Conservation (phyloP, 92 coral and sea anemone species). For the Parazoanthus darwini region DNA sequence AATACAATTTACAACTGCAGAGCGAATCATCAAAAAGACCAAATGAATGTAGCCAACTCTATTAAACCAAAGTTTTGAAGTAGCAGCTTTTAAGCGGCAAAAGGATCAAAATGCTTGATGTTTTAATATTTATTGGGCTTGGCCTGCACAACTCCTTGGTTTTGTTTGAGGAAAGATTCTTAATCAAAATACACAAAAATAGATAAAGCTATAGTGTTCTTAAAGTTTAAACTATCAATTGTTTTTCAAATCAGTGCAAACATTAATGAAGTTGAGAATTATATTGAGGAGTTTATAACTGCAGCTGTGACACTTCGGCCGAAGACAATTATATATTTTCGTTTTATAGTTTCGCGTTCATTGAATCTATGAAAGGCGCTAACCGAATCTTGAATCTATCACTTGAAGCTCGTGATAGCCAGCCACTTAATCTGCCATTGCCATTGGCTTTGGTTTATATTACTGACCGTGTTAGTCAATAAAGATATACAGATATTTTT, state of each 20-base stretch:
- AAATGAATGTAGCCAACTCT: slow-evolving; percentile 5
- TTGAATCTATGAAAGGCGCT: slow-evolving; percentile 5
- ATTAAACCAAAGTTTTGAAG: slow-evolving; percentile 15
- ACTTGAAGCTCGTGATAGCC: not conserved
- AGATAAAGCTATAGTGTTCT: slow-evolving; percentile 17
- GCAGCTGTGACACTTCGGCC: slow-evolving; percentile 27
- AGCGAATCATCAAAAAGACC: slow-evolving; percentile 22
- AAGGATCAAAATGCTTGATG: not conserved
- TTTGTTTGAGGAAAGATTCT: not conserved
- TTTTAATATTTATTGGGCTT: not conserved
- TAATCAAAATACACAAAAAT: slow-evolving; percentile 1
- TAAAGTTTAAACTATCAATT: slow-evolving; percentile 30
- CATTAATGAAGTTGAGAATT: slow-evolving; percentile 42
- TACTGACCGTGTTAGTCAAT: not conserved
- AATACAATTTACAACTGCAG: slow-evolving; percentile 56
- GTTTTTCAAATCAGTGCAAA: slow-evolving; percentile 46
- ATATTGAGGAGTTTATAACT: slow-evolving; percentile 32
- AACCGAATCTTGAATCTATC: not conserved
- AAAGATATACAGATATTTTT: slow-evolving; percentile 13
- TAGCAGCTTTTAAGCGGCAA: not conserved
- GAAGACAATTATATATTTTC: slow-evolving; percentile 29
- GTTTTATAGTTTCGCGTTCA: slow-evolving; percentile 31
- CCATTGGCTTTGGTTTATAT: not conserved
- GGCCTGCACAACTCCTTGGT: not conserved
- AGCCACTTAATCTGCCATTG: not conserved